Conservation (phyloP, 2,888 invertebrate species). For the Lymantria monacha region DNA sequence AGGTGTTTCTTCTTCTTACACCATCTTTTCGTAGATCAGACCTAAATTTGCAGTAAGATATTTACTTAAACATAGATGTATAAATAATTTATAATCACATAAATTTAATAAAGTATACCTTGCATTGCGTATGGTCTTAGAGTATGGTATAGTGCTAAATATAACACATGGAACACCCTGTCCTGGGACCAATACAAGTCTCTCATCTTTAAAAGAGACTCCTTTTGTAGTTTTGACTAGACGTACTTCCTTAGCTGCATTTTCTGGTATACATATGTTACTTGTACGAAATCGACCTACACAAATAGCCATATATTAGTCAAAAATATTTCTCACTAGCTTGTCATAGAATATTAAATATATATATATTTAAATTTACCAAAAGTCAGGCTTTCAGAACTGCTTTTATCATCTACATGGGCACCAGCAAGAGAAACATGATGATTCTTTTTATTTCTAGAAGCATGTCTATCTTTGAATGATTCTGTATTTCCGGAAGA, state of each 20-base stretch:
- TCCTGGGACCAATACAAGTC: constrained; percentile 90
- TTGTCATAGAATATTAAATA: neutral
- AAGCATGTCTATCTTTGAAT: constrained; percentile 64
- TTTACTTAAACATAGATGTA: neutral
- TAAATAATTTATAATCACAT: neutral
- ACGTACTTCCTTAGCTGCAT: constrained; percentile 81
- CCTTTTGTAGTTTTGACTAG: constrained; percentile 83
- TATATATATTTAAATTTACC: constrained; percentile 43
- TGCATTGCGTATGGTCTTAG: constrained; percentile 83
- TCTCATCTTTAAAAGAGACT: constrained; percentile 88
- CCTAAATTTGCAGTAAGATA: constrained; percentile 35
- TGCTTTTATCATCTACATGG: constrained; percentile 87
- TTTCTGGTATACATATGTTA: constrained; percentile 79
- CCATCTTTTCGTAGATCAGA: constrained; percentile 87
- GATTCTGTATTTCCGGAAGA: constrained; percentile 63
- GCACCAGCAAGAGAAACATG: constrained; percentile 75
- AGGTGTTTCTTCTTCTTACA: constrained; percentile 89
- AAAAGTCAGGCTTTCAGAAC: constrained; percentile 90
- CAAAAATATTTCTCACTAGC: constrained; percentile 1
- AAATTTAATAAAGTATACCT: constrained; percentile 65
- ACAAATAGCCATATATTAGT: constrained; percentile 13
- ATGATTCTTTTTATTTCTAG: constrained; percentile 64
- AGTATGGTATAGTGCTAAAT: constrained; percentile 94
- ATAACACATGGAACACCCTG: constrained; percentile 91
- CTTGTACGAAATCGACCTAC: constrained; percentile 77